phyloP scores from a whole-genome alignment of 2,888 invertebrate species.

The Choristoneura rosaceana region DNA sequence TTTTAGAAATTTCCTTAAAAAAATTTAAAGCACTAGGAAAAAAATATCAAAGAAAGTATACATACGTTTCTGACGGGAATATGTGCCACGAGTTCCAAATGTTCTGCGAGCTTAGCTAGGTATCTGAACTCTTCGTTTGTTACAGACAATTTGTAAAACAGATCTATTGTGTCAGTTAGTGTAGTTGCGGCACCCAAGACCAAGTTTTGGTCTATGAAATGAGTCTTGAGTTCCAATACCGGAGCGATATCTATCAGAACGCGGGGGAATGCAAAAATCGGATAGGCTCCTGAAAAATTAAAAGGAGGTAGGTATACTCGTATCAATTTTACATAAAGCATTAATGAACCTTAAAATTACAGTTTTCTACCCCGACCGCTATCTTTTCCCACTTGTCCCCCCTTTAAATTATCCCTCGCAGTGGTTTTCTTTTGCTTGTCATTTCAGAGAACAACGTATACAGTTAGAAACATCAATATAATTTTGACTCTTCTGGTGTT shows the following conservation, averaged over 20 bases:
- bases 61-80: slow-evolving; percentile 89
- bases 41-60: slow-evolving; percentile 25
- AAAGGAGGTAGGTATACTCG: too few species aligned
- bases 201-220: slow-evolving; percentile 69
- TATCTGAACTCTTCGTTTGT: slow-evolving; percentile 81
- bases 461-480: too few species aligned
- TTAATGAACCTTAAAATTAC: too few species aligned
- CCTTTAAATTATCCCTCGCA: too few species aligned
- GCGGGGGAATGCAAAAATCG: slow-evolving; percentile 53
- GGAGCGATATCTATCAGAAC: slow-evolving; percentile 86
- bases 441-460: too few species aligned
- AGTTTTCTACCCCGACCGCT: too few species aligned
- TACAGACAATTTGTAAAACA: slow-evolving; percentile 64
- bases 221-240: slow-evolving; percentile 82
- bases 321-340: too few species aligned
- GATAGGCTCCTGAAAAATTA: slow-evolving; percentile 51
- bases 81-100: slow-evolving; percentile 88
- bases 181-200: slow-evolving; percentile 85
- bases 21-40: too few species aligned
- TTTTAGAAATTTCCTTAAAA: too few species aligned
- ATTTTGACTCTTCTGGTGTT: too few species aligned
- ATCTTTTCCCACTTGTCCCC: too few species aligned
- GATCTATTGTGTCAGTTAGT: slow-evolving; percentile 78
- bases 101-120: slow-evolving; percentile 83
- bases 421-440: too few species aligned